Evolutionary conservation across 2,797 vertebrate species (phyloP).

Genomic region (Poliocrania exsul): DNA sequence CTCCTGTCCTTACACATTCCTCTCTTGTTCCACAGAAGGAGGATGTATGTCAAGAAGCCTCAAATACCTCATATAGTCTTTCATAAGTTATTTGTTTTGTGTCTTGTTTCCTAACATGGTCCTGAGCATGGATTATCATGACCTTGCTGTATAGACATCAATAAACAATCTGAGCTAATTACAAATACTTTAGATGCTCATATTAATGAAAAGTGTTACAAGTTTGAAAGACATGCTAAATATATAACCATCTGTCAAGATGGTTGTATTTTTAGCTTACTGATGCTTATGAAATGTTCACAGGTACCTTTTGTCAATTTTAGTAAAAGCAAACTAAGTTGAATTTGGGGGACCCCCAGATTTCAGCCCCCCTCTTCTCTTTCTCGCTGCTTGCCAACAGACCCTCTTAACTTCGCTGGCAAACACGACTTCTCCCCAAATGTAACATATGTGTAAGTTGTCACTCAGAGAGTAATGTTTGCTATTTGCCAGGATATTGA

Average conservation of each 20-base stretch:
- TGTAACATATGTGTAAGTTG: not conserved
- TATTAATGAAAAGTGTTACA: not conserved
- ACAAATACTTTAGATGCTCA: conserved; percentile 2
- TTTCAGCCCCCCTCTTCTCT: not conserved
- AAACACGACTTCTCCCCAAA: not conserved
- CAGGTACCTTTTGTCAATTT: not conserved
- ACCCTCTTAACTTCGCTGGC: not conserved
- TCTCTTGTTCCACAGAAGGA: not conserved
- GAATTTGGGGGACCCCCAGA: not conserved
- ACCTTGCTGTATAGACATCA: not conserved
- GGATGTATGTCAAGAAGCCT: not conserved
- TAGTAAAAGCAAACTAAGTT: not conserved
- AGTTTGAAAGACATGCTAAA: conserved; percentile 21
- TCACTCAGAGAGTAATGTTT: not conserved
- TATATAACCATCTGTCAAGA: conserved; percentile 13
- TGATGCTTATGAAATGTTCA: not conserved
- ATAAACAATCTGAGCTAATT: conserved; percentile 12
- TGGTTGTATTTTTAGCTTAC: not conserved
- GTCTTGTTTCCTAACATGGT: not conserved
- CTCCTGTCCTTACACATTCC: not conserved
- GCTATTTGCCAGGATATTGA: not conserved
- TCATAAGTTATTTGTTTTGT: not conserved
- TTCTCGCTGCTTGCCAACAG: not conserved
- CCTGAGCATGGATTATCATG: not conserved
- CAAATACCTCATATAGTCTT: not conserved